Evolutionary conservation across 2,888 invertebrate genomes (phyloP), one percentile per base, ranked within the genome.

Genomic region (Crossocerus cetratus): DNA sequence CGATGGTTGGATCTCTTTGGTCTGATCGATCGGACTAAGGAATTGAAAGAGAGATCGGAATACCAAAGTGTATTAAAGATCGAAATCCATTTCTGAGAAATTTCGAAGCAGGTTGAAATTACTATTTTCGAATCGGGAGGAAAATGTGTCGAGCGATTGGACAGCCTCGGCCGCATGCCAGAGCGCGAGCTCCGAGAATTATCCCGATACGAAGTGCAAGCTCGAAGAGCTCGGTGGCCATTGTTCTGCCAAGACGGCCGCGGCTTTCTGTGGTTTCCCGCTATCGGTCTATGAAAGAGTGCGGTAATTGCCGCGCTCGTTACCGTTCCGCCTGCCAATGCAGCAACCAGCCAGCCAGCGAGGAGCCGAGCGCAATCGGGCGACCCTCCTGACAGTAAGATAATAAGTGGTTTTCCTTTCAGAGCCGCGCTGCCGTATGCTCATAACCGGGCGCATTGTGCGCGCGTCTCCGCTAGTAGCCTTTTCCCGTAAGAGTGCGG

Each of bases 371-470:
- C 74, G 80, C 77, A 74, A 82, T 82, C 82, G 81, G 32, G 78
- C 73, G 74, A 77, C 82, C 83, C 83, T 73, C 75, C 78, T 76
- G 82, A 82, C 83, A 80, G 82, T 82, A 74, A 83, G 83, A 82
- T 82, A 82, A 83, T 82, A 82, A 82, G 83, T 83, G 82, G 82
- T 82, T 83, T 83, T 80, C 82, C 81, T 78, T 82, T 80, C 80
- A 73, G 60, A 66, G 74, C 74, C 55, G 57, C 54, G 70, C 70
- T 32, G 49, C 74, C n/a, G 76, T 74, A 75, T 60, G 74, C 72
- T 65, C 79, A 76, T 76, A 76, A 76, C 76, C 76, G 72, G 66
- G 42, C 20, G 76, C 65, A 76, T 76, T 76, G 76, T 76, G 60
- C 65, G 20, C 43, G 18, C 57, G 65, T 72, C 72, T 66, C 23